Evolutionary conservation across 2,888 invertebrate genomes (phyloP), one percentile per base, ranked within the genome.

Genomic region (Elgonia sp.): DNA sequence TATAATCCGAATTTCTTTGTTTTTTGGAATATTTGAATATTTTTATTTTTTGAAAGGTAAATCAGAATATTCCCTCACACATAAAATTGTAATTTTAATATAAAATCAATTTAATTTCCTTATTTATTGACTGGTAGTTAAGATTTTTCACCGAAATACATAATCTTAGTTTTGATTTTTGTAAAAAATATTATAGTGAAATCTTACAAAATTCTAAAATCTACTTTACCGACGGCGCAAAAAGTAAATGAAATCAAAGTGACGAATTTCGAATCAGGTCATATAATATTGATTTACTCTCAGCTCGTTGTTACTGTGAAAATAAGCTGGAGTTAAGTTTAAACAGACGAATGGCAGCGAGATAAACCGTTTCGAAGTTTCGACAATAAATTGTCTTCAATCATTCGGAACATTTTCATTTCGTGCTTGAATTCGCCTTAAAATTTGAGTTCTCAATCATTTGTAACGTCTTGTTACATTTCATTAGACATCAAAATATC

Each of bases 321-420:
- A 86, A 82, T 82, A 81, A 69, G 37, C 57, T 57, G 57, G 40
- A 60, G 40, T 40, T 53, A 42, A 81, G 60, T n/a, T 69, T 62
- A 40, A 67, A 73, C 46, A 40, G 85, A 62, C 80, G 67, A 80
- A 80, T 72, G 75, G 85, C 79, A 69, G 14, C 16, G 16, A 84
- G 21, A 65, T 42, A n/a, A 46, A 21, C 46, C 46, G 62, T 62
- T 18, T 65, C 39, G 18, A 65, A 65, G 10, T 67, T 80, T 42
- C 29, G 69, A 42, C 20, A 73, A 55, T 14, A 75, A 46, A 62
- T 79, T 65, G n/a, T 77, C 77, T 21, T 18, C 79, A 70, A 10
- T 73, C 83, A 83, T 83, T 82, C 53, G 53, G 53, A 55, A 79
- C 79, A 82, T 67, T 79, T 73, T 79, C 86, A 87, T 87, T 73